Evolutionary conservation across 2,888 invertebrate species (phyloP).

Genomic region (Isoperla grammatica): DNA sequence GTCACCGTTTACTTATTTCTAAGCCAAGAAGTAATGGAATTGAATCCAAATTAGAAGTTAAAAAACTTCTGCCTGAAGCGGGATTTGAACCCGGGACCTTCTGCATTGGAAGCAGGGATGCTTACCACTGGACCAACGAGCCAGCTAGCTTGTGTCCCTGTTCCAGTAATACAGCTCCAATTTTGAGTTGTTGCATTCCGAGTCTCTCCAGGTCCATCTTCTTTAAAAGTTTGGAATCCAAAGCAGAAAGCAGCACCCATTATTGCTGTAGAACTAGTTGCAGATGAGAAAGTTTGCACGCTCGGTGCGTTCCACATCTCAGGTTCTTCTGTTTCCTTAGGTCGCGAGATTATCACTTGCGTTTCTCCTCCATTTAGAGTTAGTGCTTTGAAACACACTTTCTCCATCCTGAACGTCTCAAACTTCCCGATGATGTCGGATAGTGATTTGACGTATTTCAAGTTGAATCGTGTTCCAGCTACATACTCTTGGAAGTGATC

Average conservation of each 20-base stretch:
- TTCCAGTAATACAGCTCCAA: conserved; percentile 18
- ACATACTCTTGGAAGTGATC: conserved; percentile 33
- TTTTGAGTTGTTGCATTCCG: conserved; percentile 16
- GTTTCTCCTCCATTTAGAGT: conserved; percentile 33
- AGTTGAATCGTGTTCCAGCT: conserved; percentile 31
- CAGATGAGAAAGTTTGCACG: conserved; percentile 31
- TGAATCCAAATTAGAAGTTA: too few relatives aligned
- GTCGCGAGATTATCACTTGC: conserved; percentile 31
- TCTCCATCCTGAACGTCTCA: conserved; percentile 32
- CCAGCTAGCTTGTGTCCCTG: conserved; percentile 10
- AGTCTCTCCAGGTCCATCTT: conserved; percentile 30
- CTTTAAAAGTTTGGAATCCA: conserved; percentile 34
- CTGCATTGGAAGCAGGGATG: too few relatives aligned
- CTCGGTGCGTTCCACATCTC: conserved; percentile 29
- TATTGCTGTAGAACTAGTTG: conserved; percentile 32
- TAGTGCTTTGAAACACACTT: conserved; percentile 31
- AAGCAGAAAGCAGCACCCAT: conserved; percentile 34
- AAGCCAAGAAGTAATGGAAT: too few relatives aligned
- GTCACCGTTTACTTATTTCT: too few relatives aligned
- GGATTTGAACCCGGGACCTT: too few relatives aligned
- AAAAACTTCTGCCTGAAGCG: too few relatives aligned
- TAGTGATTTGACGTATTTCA: conserved; percentile 26
- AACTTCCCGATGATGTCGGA: conserved; percentile 33
- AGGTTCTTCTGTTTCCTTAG: conserved; percentile 28
- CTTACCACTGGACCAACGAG: too few relatives aligned